These are phyloP conservation scores for Cassiopea andromeda DNA, from an alignment of 30 jellyfish, hydroid and myxozoan species.

Conservation along the genomic window DNA sequence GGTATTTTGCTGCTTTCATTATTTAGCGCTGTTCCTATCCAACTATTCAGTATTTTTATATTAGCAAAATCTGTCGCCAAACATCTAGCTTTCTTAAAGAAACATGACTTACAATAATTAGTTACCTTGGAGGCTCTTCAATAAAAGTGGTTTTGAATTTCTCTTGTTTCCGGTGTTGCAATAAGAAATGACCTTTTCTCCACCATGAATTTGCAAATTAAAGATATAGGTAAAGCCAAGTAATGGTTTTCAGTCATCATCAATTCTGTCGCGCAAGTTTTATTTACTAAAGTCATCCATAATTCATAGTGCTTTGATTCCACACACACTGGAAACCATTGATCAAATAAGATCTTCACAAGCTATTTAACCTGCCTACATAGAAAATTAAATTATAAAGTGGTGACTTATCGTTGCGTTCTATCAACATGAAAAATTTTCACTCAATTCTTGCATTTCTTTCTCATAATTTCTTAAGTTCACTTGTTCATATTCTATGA, in stretches of 20 bases:
- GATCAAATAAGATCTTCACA: background rate
- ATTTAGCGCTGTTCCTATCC: background rate
- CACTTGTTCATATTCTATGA: too few species aligned
- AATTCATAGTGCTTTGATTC: background rate
- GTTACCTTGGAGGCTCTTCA: background rate
- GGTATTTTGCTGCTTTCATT: constrained; percentile 38
- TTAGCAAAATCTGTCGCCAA: too few species aligned
- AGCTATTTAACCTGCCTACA: background rate
- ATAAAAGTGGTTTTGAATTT: too few species aligned
- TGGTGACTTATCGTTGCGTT: background rate
- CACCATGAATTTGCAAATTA: background rate
- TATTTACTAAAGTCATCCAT: background rate
- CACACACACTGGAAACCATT: background rate
- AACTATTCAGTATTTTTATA: too few species aligned
- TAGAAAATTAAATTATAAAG: background rate
- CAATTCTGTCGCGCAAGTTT: background rate
- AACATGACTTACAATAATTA: background rate
- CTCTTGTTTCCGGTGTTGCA: background rate
- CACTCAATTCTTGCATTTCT: too few species aligned
- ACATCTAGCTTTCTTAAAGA: background rate
- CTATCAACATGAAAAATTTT: too few species aligned
- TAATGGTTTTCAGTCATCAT: background rate
- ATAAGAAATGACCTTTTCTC: background rate
- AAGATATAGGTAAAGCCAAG: background rate
- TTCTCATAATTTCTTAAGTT: too few species aligned